Base-by-base conservation (phyloP, 1,140 invertebrate species). In the Drosophila nebulosa region DNA sequence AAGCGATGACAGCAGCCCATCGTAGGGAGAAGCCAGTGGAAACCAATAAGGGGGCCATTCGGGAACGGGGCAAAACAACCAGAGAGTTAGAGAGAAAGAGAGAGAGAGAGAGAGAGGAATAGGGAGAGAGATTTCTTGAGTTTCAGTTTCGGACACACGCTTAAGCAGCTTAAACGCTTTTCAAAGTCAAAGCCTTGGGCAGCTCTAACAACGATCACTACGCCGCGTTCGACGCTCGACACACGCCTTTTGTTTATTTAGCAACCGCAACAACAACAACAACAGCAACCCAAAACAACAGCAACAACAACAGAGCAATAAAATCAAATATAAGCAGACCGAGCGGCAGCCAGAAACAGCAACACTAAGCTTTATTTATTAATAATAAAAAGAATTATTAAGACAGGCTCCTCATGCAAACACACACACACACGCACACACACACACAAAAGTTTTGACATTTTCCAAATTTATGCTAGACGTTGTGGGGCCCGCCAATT, bases 231-330 rank as follows among this genome's bases (percentile, higher is more conserved):
- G 58, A 36, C 12, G 55, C 51, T 46, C 74, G 77, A 79, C 77
- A 86, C 81, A 86, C 81, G 81, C 81, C 81, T 86, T 86, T 86
- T 86, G 81, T 86, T 88, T 86, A 86, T 78, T 86, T 81, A 74
- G 64, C 73, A 66, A 50, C 59, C 56, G 10, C 36, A 61, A 61
- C 51, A 63, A 36, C 39, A 74, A 66, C 56, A 39, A 32, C 63
- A 62, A 63, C 42, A 61, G 62, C 51, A 42, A 18, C 39, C 46
- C 21, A 36, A 39, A 12, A 46, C 22, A 65, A 53, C 55, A 58
- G n/a, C 36, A 65, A 60, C 52, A 35, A 27, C 55, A 56, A 50
- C 69, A 58, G 62, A 46, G 63, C 61, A 74, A 77, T 85, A 77
- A 77, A 80, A 77, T 79, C 56, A 83, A 81, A 76, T 77, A 81